Conservation (phyloP, 2,888 invertebrate genomes). For the Ceraclea dissimilis region DNA sequence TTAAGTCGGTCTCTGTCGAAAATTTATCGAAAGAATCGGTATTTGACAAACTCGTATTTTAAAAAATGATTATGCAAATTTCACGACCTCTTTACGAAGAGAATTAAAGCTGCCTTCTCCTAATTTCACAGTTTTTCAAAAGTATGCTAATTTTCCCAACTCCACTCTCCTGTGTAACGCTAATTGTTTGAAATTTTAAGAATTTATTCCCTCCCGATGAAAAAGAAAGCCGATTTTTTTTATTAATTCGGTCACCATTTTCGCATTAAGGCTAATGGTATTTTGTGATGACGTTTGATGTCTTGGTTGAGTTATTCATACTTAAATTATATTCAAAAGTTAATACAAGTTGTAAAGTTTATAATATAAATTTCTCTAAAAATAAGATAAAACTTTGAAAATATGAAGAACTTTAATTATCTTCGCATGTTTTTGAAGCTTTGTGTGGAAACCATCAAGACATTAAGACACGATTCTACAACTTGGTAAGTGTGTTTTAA, state of each 20-base stretch:
- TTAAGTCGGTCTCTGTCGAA: no score
- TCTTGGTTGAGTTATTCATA: no score
- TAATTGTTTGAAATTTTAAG: constrained; percentile 1
- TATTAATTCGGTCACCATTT: background rate
- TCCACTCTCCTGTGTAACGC: background rate
- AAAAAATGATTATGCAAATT: background rate
- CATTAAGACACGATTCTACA: no score
- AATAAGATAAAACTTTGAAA: no score
- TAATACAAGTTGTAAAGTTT: no score
- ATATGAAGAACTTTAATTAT: no score
- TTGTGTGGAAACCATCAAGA: no score
- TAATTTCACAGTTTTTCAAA: background rate
- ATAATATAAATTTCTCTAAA: no score
- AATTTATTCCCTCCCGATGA: background rate
- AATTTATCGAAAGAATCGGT: background rate
- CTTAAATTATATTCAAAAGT: no score
- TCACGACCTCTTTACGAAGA: background rate
- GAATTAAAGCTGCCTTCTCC: background rate
- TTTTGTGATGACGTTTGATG: no score
- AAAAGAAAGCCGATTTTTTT: background rate
- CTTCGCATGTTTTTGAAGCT: no score
- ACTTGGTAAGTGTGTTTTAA: no score
- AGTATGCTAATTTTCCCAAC: background rate
- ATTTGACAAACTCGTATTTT: background rate
- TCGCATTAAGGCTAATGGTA: background rate